Evolutionary conservation across 2,888 invertebrate genomes (phyloP).

Genomic region (Conistra vaccinii): DNA sequence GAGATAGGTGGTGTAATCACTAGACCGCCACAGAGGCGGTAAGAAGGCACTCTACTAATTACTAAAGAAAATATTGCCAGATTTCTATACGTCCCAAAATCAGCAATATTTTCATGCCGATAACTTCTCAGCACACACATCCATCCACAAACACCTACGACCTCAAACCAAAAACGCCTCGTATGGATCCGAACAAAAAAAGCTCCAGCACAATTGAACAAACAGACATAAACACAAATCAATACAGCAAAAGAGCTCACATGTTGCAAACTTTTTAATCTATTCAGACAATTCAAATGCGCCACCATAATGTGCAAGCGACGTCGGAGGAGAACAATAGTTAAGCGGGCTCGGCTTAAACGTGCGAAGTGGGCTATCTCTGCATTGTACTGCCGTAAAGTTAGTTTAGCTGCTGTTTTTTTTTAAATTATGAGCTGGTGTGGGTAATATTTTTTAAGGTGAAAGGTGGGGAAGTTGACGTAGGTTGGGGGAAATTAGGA

Average conservation of each 20-base stretch:
- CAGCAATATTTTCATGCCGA: too few relatives aligned
- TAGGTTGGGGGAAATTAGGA: not conserved
- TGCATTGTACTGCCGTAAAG: conserved; percentile 54
- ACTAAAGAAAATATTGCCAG: too few relatives aligned
- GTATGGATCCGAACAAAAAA: conserved; percentile 54
- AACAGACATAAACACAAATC: conserved; percentile 65
- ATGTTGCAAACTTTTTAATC: conserved; percentile 78
- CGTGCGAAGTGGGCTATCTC: conserved; percentile 83
- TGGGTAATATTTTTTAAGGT: conserved; percentile 29
- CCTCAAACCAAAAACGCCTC: conserved; percentile 4
- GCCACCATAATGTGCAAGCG: conserved; percentile 77
- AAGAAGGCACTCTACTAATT: too few relatives aligned
- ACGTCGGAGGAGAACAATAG: conserved; percentile 77
- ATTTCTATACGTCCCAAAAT: too few relatives aligned
- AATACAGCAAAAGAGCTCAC: conserved; percentile 70
- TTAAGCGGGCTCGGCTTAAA: conserved; percentile 78
- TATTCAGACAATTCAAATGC: conserved; percentile 79
- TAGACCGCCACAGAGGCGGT: too few relatives aligned
- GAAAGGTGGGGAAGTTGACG: not conserved
- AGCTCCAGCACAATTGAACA: conserved; percentile 47
- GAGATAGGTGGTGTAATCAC: too few relatives aligned
- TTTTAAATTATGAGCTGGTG: conserved; percentile 52
- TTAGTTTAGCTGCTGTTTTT: conserved; percentile 51
- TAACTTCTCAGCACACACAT: too few relatives aligned
- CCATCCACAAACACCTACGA: conserved; percentile 10